Conservation (phyloP, 2,113 vertebrate species). For the Apteryx owenii region DNA sequence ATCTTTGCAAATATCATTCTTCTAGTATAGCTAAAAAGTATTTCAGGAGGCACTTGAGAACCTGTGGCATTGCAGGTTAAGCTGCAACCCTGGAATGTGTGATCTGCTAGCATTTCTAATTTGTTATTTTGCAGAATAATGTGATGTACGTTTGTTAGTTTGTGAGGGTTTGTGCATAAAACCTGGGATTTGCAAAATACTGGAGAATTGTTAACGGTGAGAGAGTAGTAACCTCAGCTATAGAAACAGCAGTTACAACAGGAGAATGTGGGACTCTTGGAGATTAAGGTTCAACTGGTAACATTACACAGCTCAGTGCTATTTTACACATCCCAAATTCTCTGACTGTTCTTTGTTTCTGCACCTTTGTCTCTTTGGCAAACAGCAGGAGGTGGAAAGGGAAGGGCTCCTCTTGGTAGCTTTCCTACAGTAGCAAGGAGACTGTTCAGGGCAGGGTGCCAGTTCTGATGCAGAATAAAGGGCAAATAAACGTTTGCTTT, state of each 20-base stretch:
- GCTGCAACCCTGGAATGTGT: constrained; percentile 23
- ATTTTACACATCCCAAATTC: background rate
- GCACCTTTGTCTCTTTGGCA: background rate
- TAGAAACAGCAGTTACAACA: background rate
- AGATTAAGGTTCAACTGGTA: background rate
- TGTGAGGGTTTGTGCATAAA: background rate
- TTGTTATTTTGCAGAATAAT: constrained; percentile 1
- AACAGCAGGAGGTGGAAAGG: constrained; percentile 1
- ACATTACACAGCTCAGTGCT: background rate
- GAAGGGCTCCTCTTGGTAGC: background rate
- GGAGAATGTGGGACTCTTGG: background rate
- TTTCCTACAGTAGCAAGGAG: background rate
- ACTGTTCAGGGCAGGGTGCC: background rate
- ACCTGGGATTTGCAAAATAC: background rate
- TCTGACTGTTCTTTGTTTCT: constrained; percentile 16
- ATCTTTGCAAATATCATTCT: constrained; percentile 59
- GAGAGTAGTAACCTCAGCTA: background rate
- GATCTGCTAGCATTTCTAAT: background rate
- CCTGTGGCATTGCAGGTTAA: constrained; percentile 25
- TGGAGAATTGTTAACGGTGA: background rate
- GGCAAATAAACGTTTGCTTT: constrained; percentile 49
- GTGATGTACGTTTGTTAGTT: background rate
- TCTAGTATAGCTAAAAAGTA: constrained; percentile 1
- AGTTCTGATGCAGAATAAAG: constrained; percentile 25
- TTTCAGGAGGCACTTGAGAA: constrained; percentile 54